Evolutionary conservation across 2,888 invertebrate species (phyloP).

Genomic region (Aelia acuminata): DNA sequence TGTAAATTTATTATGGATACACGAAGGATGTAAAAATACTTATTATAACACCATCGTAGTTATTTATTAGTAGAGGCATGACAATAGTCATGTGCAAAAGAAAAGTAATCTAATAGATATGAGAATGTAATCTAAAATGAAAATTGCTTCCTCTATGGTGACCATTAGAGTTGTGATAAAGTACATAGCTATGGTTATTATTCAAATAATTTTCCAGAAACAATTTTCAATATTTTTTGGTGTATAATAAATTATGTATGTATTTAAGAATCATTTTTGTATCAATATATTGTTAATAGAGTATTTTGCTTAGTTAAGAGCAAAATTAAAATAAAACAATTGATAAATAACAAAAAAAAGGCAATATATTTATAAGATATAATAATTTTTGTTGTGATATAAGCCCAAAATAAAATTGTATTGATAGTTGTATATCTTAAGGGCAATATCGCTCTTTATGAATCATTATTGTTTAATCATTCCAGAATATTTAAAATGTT

Average conservation of each 20-base stretch:
- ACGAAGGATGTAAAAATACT: slow-evolving; percentile 36
- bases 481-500: slow-evolving; percentile 58
- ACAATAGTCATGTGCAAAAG: not conserved
- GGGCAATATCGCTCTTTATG: slow-evolving; percentile 13
- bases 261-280: slow-evolving; percentile 56
- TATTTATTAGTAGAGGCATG: slow-evolving; percentile 43
- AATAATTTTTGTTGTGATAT: slow-evolving; percentile 44
- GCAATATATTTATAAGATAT: slow-evolving; percentile 40
- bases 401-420: slow-evolving; percentile 24
- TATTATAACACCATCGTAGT: slow-evolving; percentile 43
- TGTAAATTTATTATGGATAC: slow-evolving; percentile 37
- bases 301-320: slow-evolving; percentile 42
- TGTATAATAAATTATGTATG: slow-evolving; percentile 47
- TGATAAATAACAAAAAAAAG: slow-evolving; percentile 22
- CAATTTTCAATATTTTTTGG: slow-evolving; percentile 26
- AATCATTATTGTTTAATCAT: slow-evolving; percentile 57
- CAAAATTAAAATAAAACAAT: slow-evolving; percentile 30
- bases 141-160: slow-evolving; percentile 53
- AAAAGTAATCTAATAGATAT: slow-evolving; percentile 29
- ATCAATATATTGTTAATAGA: slow-evolving; percentile 48
- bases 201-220: slow-evolving; percentile 26
- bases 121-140: slow-evolving; percentile 26
- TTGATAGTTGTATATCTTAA: slow-evolving; percentile 2
- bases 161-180: slow-evolving; percentile 57
- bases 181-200: slow-evolving; percentile 17